A percentile compares a stretch with the other conserved stretches of the same genome.
These are phyloP conservation scores for Cephus cinctus DNA, from an alignment of 1,140 invertebrate species.

Conservation along the genomic window DNA sequence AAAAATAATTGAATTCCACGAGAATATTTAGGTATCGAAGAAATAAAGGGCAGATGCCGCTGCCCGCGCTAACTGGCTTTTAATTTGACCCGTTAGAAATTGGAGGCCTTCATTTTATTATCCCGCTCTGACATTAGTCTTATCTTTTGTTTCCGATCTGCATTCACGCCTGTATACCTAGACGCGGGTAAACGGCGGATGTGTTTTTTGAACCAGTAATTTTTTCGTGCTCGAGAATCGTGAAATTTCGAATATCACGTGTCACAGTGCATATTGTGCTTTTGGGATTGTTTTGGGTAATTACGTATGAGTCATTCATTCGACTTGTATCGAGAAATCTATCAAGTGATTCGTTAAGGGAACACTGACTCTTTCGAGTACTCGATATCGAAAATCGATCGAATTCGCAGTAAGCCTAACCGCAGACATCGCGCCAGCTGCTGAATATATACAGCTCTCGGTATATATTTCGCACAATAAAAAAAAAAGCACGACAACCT, in stretches of 20 bases:
- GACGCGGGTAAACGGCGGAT: slow-evolving; percentile 18
- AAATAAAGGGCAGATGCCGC: too few relatives aligned
- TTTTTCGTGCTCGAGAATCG: slow-evolving; percentile 32
- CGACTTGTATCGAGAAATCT: too few relatives aligned
- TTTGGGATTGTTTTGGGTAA: background rate
- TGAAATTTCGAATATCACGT: slow-evolving; percentile 15
- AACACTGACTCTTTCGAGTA: slow-evolving; percentile 20
- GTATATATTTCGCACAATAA: too few relatives aligned
- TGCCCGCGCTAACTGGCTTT: slow-evolving; percentile 3
- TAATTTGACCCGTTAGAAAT: slow-evolving; percentile 1
- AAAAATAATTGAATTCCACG: background rate
- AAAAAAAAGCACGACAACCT: slow-evolving; percentile 3
- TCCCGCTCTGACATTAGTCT: background rate
- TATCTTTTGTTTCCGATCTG: slow-evolving; percentile 25
- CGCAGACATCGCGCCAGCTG: too few relatives aligned
- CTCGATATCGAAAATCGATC: slow-evolving; percentile 35
- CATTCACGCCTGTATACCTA: slow-evolving; percentile 4
- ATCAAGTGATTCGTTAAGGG: too few relatives aligned
- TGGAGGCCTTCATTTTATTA: slow-evolving; percentile 3
- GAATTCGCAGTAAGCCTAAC: too few relatives aligned
- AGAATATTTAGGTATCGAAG: too few relatives aligned
- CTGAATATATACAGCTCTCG: too few relatives aligned
- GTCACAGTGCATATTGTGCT: background rate
- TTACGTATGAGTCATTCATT: too few relatives aligned
- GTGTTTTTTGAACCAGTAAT: slow-evolving; percentile 31